These are phyloP conservation scores for Hylaeus volcanicus DNA, from an alignment of 1,140 invertebrate genomes.

Conservation along the genomic window DNA sequence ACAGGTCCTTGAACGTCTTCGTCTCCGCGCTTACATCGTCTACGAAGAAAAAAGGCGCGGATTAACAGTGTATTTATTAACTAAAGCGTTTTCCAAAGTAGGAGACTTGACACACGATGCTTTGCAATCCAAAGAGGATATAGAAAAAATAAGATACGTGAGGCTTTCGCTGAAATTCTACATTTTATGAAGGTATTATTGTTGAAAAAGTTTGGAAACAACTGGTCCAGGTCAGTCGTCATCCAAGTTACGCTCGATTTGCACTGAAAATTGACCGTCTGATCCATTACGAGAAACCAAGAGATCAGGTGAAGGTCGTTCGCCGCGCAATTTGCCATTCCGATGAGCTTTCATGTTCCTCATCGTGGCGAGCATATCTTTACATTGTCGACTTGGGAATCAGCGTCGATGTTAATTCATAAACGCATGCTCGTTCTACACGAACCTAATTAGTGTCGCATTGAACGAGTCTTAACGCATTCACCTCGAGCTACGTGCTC, in stretches of 20 bases:
- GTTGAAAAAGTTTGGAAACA: no score
- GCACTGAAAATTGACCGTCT: not conserved
- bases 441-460: not conserved
- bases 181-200: no score
- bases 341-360: not conserved
- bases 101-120: no score
- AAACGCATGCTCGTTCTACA: not conserved
- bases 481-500: not conserved
- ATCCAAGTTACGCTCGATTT: not conserved
- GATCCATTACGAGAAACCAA: constrained; percentile 24
- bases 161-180: no score
- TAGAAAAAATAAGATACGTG: no score
- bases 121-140: no score
- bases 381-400: not conserved
- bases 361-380: not conserved
- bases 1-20: constrained; percentile 84
- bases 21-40: constrained; percentile 73
- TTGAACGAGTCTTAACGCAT: not conserved
- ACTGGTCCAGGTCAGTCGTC: no score
- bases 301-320: constrained; percentile 49
- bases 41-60: constrained; percentile 36
- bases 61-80: no score
- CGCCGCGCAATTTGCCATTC: not conserved
- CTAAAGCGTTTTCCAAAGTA: no score
- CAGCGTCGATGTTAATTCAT: not conserved